Evolutionary conservation across 2,797 vertebrate species (phyloP).

Genomic region (Sebastes dallii): DNA sequence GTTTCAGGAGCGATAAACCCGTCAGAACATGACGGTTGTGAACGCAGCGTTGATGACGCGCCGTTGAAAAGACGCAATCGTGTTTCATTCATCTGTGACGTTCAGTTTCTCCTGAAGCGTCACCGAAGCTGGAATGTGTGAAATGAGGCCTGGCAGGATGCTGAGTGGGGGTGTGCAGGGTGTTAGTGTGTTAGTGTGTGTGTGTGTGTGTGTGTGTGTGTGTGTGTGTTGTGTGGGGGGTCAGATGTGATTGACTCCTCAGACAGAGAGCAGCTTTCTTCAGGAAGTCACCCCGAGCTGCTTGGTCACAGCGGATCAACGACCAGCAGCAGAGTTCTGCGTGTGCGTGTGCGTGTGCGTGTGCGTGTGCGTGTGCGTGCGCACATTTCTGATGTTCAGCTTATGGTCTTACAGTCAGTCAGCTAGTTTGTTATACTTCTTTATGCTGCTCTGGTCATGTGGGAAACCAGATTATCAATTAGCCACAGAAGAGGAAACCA

Average conservation of each 20-base stretch:
- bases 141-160: slow-evolving; percentile 35
- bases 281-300: neutral
- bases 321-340: neutral
- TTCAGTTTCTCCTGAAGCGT: slow-evolving; percentile 9
- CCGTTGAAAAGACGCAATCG: neutral
- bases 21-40: neutral
- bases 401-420: neutral
- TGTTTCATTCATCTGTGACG: neutral
- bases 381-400: neutral
- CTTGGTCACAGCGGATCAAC: slow-evolving; percentile 13
- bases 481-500: neutral
- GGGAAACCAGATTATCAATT: neutral
- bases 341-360: neutral
- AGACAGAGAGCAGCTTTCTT: slow-evolving; percentile 59
- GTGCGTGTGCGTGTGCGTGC: too few species aligned
- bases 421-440: neutral
- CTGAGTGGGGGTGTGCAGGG: slow-evolving; percentile 9
- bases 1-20: neutral
- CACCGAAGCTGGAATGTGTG: slow-evolving; percentile 55
- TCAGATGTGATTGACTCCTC: slow-evolving; percentile 46
- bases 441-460: too few species aligned
- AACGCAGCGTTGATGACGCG: neutral
- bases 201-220: neutral
- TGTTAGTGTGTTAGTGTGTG: slow-evolving; percentile 2
- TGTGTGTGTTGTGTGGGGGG: neutral